phyloP scores from a whole-genome alignment of 2,888 invertebrate species.

The Fragum whitleyi region DNA sequence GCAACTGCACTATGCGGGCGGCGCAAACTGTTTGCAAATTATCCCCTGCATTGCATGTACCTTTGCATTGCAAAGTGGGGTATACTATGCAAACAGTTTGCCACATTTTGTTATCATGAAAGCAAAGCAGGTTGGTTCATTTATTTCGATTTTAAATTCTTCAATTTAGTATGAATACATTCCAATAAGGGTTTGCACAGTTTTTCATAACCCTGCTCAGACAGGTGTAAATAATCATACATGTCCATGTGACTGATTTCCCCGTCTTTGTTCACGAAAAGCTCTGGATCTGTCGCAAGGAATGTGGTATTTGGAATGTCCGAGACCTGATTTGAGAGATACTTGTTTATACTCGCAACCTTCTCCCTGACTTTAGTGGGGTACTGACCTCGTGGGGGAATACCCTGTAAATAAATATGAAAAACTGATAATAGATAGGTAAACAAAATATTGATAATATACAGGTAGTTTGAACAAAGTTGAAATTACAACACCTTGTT shows the following conservation, averaged over 20 bases:
- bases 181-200: constrained; percentile 83
- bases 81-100: too few relatives aligned
- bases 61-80: too few relatives aligned
- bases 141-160: constrained; percentile 59
- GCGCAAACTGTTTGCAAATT: too few relatives aligned
- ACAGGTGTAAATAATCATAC: constrained; percentile 95
- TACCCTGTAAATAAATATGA: constrained; percentile 88
- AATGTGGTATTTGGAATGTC: constrained; percentile 89
- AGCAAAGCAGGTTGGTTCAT: too few relatives aligned
- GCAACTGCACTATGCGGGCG: too few relatives aligned
- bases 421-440: too few relatives aligned
- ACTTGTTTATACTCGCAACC: constrained; percentile 90
- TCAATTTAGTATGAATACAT: constrained; percentile 79
- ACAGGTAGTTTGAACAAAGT: not conserved
- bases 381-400: constrained; percentile 94
- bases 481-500: too few relatives aligned
- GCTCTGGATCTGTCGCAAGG: constrained; percentile 91
- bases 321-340: constrained; percentile 89
- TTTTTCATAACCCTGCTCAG: constrained; percentile 93
- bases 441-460: not conserved
- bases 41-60: too few relatives aligned
- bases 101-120: too few relatives aligned
- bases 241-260: constrained; percentile 95
- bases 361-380: constrained; percentile 93
- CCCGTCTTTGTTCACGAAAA: constrained; percentile 85